A percentile compares a stretch with the other conserved stretches of the same genome.
These are phyloP conservation scores for Latrodectus geometricus DNA, from an alignment of 1,140 invertebrate species.

Conservation along the genomic window DNA sequence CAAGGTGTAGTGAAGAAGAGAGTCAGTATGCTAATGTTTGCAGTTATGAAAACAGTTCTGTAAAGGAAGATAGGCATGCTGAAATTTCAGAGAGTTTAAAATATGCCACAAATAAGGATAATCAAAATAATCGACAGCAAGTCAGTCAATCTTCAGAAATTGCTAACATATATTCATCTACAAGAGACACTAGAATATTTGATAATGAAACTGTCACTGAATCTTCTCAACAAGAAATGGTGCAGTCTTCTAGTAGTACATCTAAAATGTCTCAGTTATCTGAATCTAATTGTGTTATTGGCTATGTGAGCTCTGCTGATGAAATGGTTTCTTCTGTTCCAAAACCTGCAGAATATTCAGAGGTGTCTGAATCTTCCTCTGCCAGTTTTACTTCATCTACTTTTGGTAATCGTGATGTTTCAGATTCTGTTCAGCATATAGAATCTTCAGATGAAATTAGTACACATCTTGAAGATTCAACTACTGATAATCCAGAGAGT, in stretches of 20 bases:
- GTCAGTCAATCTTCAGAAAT: slow-evolving; percentile 48
- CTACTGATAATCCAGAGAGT: slow-evolving; percentile 4
- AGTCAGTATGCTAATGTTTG: neutral
- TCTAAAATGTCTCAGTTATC: neutral
- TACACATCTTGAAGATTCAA: slow-evolving; percentile 1
- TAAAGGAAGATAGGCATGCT: neutral
- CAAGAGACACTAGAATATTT: neutral
- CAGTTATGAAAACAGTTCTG: too few relatives aligned
- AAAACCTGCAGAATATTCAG: slow-evolving; percentile 3
- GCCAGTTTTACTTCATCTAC: neutral
- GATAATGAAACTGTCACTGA: slow-evolving; percentile 5
- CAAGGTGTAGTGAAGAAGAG: neutral
- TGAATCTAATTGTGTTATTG: slow-evolving; percentile 4
- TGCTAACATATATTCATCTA: slow-evolving; percentile 30
- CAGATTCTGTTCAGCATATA: neutral
- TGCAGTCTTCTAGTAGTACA: slow-evolving; percentile 27
- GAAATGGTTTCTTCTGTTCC: neutral
- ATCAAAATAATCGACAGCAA: slow-evolving; percentile 9
- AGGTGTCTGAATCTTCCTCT: slow-evolving; percentile 8
- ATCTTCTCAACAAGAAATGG: slow-evolving; percentile 38
- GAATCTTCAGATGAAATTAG: slow-evolving; percentile 14
- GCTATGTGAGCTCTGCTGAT: slow-evolving; percentile 21
- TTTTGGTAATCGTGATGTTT: neutral
- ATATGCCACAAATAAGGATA: neutral
- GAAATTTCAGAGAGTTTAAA: too few relatives aligned